These are phyloP conservation scores for Thaleichthys pacificus DNA, from an alignment of 2,797 vertebrate genomes.

Conservation along the genomic window DNA sequence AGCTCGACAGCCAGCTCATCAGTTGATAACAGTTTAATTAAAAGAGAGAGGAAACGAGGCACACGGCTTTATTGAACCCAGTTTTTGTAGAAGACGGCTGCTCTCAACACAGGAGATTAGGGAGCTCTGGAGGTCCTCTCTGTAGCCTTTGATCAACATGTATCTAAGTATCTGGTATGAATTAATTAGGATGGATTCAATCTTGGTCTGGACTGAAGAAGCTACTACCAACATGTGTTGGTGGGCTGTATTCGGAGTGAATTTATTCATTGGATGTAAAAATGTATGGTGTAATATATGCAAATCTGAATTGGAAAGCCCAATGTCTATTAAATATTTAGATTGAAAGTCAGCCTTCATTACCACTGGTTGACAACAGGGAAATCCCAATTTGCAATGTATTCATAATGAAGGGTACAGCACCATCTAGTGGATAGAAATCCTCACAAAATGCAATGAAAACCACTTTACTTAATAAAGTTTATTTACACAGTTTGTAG, in stretches of 20 bases:
- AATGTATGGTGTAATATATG: too few species aligned
- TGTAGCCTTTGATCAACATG: background rate
- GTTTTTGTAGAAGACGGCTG: background rate
- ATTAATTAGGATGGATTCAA: background rate
- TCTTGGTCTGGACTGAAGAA: background rate
- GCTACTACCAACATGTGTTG: too few species aligned
- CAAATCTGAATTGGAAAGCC: background rate
- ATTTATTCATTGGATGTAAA: too few species aligned
- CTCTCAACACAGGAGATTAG: background rate
- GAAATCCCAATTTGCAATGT: background rate
- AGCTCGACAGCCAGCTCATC: too few species aligned
- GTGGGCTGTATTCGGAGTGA: too few species aligned
- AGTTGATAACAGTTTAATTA: too few species aligned
- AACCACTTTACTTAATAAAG: slow-evolving; percentile 13
- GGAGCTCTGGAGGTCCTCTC: background rate
- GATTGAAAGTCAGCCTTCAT: background rate
- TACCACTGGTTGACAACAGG: background rate
- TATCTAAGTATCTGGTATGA: background rate
- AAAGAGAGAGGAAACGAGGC: too few species aligned
- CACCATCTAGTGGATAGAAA: background rate
- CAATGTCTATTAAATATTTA: background rate
- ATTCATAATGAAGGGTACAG: background rate
- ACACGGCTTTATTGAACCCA: background rate
- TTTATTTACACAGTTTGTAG: slow-evolving; percentile 55
- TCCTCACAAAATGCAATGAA: background rate